Evolutionary conservation across 2,888 invertebrate genomes (phyloP), one percentile per base, ranked within the genome.

Genomic region (Brassicogethes aeneus): DNA sequence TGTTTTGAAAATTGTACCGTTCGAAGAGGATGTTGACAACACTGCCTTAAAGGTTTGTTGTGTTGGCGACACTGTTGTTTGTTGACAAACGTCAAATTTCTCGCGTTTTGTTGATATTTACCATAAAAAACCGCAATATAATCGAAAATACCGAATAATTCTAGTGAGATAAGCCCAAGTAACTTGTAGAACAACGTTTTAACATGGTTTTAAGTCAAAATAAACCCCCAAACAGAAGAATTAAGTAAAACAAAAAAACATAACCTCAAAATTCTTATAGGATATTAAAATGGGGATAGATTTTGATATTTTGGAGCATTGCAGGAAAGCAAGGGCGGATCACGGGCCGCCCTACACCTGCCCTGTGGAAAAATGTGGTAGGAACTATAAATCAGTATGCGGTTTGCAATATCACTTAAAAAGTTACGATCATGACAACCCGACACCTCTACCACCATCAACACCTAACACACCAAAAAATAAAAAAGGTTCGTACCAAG

Each of bases 371-470:
- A 83, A 85, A 58, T 92, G 92, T 70, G 85, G 83, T 51, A 84
- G 85, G 64, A 80, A 83, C 15, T 92, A 91, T 67, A 89, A 89
- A 69, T 88, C 88, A 46, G 80, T 87, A 48, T 83, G 83, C 56
- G 91, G 91, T 1, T 74, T 92, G 52, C 88, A 89, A 60, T 88
- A 87, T 64, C 91, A 92, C 63, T 69, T 91, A 53, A 82, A 83
- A 49, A 85, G 87, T 64, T 87, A 80, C 66, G 88, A 91, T 64
- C 89, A 91, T 64, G 84, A 85, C 57, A 84, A 84, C 61, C 82
- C 83, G 10, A 76, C 78, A 43, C 78, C 82, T 36, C 68, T 74
- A 35, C 76, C 80, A 42, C 78, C 80, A 29, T 65, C 77, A 10
- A 55, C 61, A 51, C 71, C 77, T 43, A 45, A 46, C 10, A 76